Percentiles rank a stretch among this genome's conserved stretches.
phyloP scores from a whole-genome alignment of 92 coral and sea anemone genomes.

The Epizoanthus rinbou region DNA sequence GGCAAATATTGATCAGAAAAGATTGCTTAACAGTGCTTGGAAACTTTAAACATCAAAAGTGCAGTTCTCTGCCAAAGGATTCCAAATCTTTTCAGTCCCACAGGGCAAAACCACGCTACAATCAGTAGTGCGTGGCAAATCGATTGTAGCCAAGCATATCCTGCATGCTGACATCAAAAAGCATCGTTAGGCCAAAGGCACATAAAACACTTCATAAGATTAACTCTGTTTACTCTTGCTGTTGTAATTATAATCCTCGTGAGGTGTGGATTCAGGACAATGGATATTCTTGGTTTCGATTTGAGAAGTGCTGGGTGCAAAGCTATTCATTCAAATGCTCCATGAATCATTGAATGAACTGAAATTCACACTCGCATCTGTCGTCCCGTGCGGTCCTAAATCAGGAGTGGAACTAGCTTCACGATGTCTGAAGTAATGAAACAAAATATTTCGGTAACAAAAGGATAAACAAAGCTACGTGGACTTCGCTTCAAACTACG shows the following conservation, averaged over 20 bases:
- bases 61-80: slow-evolving; percentile 25
- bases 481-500: slow-evolving; percentile 40
- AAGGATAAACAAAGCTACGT: slow-evolving; percentile 15
- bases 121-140: slow-evolving; percentile 30
- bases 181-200: slow-evolving; percentile 14
- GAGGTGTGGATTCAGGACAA: slow-evolving; percentile 33
- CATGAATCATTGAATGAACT: neutral
- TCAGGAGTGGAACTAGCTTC: neutral
- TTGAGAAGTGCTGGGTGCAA: slow-evolving; percentile 18
- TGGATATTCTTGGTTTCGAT: slow-evolving; percentile 13
- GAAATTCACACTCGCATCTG: slow-evolving; percentile 1
- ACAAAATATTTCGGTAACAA: slow-evolving; percentile 11
- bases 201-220: slow-evolving; percentile 40
- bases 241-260: slow-evolving; percentile 35
- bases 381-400: neutral
- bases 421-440: neutral
- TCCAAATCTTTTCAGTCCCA: slow-evolving; percentile 29
- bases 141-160: neutral
- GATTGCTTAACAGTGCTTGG: neutral
- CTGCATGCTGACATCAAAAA: slow-evolving; percentile 10
- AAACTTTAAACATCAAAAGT: slow-evolving; percentile 3
- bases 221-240: slow-evolving; percentile 36
- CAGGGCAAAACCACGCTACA: slow-evolving; percentile 40
- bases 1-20: neutral
- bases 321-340: slow-evolving; percentile 18